A percentile compares a stretch with the other conserved stretches of the same genome.
Conservation (phyloP, 1,140 invertebrate genomes). For the Cataglyphis hispanica region DNA sequence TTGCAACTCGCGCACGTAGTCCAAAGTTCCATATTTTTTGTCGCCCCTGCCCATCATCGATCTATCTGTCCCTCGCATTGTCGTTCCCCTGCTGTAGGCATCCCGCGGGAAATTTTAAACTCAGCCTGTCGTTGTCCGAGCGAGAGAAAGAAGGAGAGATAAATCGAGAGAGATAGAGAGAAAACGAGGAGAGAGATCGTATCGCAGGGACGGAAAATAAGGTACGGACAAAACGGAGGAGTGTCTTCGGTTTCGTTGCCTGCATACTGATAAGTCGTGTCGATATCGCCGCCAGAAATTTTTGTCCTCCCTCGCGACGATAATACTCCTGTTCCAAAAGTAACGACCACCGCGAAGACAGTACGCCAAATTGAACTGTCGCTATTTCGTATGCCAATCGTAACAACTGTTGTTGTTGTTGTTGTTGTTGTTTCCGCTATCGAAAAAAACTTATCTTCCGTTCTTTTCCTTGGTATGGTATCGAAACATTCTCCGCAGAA, state of each 20-base stretch:
- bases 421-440: too few species aligned
- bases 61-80: constrained; percentile 12
- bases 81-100: constrained; percentile 6
- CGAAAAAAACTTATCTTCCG: neutral
- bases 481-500: neutral
- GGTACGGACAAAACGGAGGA: constrained; percentile 46
- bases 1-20: constrained; percentile 43
- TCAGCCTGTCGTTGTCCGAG: constrained; percentile 25
- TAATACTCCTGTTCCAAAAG: constrained; percentile 42
- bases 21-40: constrained; percentile 18
- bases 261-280: constrained; percentile 69
- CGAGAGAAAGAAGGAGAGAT: neutral
- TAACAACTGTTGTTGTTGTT: constrained; percentile 44
- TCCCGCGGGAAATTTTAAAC: constrained; percentile 77
- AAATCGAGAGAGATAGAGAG: neutral
- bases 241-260: constrained; percentile 56
- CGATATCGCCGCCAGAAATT: constrained; percentile 47
- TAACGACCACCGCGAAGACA: constrained; percentile 42
- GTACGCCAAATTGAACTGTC: constrained; percentile 50
- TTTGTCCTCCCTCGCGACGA: constrained; percentile 45
- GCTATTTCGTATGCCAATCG: constrained; percentile 52
- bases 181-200: constrained; percentile 7
- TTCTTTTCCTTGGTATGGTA: neutral
- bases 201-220: constrained; percentile 31
- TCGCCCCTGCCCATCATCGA: constrained; percentile 46